Evolutionary conservation across 2,888 invertebrate species (phyloP).

Genomic region (Eilema griseolum): DNA sequence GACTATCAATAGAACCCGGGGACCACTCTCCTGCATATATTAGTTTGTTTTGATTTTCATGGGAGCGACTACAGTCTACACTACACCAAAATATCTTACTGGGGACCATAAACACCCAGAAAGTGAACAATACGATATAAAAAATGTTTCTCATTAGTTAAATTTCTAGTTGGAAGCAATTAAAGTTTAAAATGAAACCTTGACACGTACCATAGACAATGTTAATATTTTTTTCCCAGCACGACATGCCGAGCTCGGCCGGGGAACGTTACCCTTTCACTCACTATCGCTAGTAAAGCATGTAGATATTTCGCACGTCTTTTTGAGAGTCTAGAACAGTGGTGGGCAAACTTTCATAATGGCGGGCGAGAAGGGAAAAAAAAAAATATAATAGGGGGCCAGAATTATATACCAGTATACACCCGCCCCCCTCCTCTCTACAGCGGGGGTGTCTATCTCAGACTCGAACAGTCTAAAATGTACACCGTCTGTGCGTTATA

Average conservation of each 20-base stretch:
- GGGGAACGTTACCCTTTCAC: constrained; percentile 1
- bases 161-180: background rate
- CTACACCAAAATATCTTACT: background rate
- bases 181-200: constrained; percentile 5
- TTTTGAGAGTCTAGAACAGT: background rate
- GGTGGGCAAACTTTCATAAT: too few relatives aligned
- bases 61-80: too few relatives aligned
- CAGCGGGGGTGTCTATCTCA: too few relatives aligned
- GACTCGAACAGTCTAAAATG: too few relatives aligned
- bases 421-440: too few relatives aligned
- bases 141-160: background rate
- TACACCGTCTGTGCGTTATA: too few relatives aligned
- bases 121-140: background rate
- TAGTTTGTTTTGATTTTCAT: too few relatives aligned
- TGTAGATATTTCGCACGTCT: background rate
- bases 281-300: background rate
- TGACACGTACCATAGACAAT: background rate
- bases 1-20: background rate
- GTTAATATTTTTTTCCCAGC: constrained; percentile 3
- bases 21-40: too few relatives aligned
- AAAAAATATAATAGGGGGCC: too few relatives aligned
- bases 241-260: background rate
- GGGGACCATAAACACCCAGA: background rate
- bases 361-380: too few relatives aligned
- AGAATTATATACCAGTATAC: too few relatives aligned